Base-by-base conservation (phyloP, 2,888 invertebrate species). In the Branchellion lobata region DNA sequence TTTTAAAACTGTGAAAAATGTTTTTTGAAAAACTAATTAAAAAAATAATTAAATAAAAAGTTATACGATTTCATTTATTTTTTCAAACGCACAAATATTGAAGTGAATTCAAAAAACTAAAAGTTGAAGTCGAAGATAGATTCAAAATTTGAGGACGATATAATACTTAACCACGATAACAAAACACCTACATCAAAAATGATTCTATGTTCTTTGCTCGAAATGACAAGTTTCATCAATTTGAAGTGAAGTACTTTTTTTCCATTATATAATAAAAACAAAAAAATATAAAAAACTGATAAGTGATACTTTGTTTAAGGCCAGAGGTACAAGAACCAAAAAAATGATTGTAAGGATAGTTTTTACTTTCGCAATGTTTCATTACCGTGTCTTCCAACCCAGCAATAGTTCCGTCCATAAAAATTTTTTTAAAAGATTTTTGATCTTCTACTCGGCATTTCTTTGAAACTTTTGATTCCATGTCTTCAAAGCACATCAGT, bases 281-380 rank as follows among this genome's bases (percentile, higher is more conserved):
- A 57, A 57, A 57, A 18, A 57, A 5, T 57, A 57, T 24, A 57
- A 57, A 8, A 24, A 57, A 24, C 3, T 57, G n/a, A 57, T 5
- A 57, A 57, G 3, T 57, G 61, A 57, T 57, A 57, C 5, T 57
- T 24, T n/a, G 5, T 57, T 57, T 57, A 57, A 57, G 61, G 61
- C 61, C 61, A 5, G 61, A 57, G 61, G 61, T 57, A 57, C 61
- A 57, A 57, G 61, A 57, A 57, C 61, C 61, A n/a, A 57, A 57
- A 57, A 57, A 57, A 5, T 14, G 61, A n/a, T 57, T 57, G n/a
- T 57, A 57, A 5, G 61, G 61, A n/a, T 57, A 57, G 24, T 57
- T 57, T 5, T 8, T 24, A 57, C 5, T 57, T 3, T 57, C 24
- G n/a, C 61, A 57, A 24, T 57, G 61, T 18, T 18, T 57, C 61